Evolutionary conservation across 2,113 vertebrate species (phyloP).

Genomic region (Silurus asotus): DNA sequence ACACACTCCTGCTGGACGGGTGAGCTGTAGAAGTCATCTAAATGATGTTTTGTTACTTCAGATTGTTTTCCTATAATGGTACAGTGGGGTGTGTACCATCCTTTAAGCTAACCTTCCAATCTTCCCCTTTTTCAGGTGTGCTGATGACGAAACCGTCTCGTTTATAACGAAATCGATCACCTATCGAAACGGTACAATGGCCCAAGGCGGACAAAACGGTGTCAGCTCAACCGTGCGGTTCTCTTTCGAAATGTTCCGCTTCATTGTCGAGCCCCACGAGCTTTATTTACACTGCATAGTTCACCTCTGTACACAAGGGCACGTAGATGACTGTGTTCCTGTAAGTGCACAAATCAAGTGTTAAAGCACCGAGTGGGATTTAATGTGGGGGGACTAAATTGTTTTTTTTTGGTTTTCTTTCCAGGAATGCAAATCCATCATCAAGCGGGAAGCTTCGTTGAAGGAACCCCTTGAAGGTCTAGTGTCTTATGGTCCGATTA

Average conservation of each 20-base stretch:
- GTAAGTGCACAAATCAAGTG: conserved; percentile 56
- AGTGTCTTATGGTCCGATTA: conserved; percentile 73
- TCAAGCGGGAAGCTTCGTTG: conserved; percentile 63
- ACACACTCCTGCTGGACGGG: conserved; percentile 68
- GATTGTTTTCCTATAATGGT: too few species aligned
- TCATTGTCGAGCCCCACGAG: conserved; percentile 54
- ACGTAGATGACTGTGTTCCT: conserved; percentile 62
- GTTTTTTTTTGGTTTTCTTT: not conserved
- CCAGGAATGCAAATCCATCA: conserved; percentile 68
- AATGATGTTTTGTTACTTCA: not conserved
- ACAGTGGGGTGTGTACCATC: too few species aligned
- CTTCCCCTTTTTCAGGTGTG: conserved; percentile 58
- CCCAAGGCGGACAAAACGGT: conserved; percentile 53
- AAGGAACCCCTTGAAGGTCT: conserved; percentile 54
- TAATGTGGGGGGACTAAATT: too few species aligned
- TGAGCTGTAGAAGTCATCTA: conserved; percentile 36
- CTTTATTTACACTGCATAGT: conserved; percentile 74
- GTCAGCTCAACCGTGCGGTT: conserved; percentile 60
- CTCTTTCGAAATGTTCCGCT: conserved; percentile 75
- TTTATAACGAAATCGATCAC: conserved; percentile 49
- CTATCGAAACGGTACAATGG: conserved; percentile 12
- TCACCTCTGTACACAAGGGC: conserved; percentile 67
- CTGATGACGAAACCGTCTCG: conserved; percentile 59
- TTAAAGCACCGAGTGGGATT: not conserved
- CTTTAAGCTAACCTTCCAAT: not conserved